These are phyloP conservation scores for Pseudoatta argentina DNA, from an alignment of 1,140 invertebrate genomes.

Conservation along the genomic window DNA sequence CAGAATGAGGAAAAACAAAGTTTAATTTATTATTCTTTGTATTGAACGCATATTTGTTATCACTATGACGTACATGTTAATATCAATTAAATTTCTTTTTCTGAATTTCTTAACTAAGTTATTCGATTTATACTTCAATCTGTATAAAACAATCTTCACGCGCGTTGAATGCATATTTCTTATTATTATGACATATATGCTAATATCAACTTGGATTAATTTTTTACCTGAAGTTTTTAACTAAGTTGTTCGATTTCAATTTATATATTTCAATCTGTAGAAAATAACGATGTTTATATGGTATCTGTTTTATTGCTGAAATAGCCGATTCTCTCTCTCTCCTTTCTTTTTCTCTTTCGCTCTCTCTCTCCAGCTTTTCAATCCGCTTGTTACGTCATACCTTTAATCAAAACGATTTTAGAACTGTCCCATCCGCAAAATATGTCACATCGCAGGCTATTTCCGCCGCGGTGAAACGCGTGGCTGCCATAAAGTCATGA, in stretches of 20 bases:
- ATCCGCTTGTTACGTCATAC: constrained; percentile 33
- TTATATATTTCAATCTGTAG: not conserved
- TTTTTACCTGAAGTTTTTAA: not conserved
- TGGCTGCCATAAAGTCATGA: constrained; percentile 9
- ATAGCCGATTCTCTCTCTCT: not conserved
- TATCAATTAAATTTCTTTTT: not conserved
- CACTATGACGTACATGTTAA: not conserved
- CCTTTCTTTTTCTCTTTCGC: not conserved
- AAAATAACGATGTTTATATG: not conserved
- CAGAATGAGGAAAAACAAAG: not conserved
- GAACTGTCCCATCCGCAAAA: constrained; percentile 47
- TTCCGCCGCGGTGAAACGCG: constrained; percentile 43
- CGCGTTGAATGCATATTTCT: not conserved
- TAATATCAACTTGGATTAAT: not conserved
- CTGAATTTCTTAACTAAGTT: not conserved
- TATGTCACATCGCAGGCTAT: constrained; percentile 37
- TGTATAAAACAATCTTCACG: not conserved
- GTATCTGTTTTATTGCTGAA: constrained; percentile 14
- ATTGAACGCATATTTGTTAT: not conserved
- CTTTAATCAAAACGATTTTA: constrained; percentile 35
- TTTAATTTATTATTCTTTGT: not conserved
- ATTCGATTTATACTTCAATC: not conserved
- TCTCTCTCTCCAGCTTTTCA: not conserved
- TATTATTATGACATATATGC: not conserved
- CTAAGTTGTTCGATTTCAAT: not conserved